phyloP scores from a whole-genome alignment of 2,113 vertebrate genomes.

The Potamarius usumacintae region DNA sequence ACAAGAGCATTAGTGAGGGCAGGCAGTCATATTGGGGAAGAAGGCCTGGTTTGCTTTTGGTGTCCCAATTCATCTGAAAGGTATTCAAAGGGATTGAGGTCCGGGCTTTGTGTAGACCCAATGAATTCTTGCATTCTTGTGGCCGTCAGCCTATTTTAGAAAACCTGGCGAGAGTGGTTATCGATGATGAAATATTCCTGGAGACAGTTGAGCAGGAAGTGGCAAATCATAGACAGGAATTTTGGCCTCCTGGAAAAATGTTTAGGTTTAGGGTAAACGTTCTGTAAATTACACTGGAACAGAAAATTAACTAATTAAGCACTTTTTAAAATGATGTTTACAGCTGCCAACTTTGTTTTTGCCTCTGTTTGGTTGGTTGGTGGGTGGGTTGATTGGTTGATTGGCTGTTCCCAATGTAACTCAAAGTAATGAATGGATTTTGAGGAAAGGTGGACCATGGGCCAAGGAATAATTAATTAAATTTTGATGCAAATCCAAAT shows the following conservation, averaged over 20 bases:
- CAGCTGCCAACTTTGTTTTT: no score
- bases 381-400: no score
- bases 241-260: not conserved
- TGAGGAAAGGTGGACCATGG: no score
- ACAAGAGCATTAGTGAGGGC: not conserved
- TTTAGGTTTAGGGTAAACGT: not conserved
- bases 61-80: not conserved
- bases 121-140: not conserved
- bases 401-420: no score
- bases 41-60: not conserved
- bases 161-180: not conserved
- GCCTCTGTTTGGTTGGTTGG: no score
- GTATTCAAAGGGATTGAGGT: not conserved
- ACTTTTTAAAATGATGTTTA: not conserved
- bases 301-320: not conserved
- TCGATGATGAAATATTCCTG: not conserved
- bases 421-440: no score
- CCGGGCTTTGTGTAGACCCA: not conserved
- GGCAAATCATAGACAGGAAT: not conserved
- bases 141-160: not conserved
- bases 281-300: not conserved
- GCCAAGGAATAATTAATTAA: no score
- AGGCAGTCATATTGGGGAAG: not conserved
- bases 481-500: no score
- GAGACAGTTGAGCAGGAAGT: not conserved